A percentile compares a stretch with the other conserved stretches of the same genome.
Evolutionary conservation across 2,797 vertebrate genomes (phyloP).

Genomic region (Cuculus canorus): DNA sequence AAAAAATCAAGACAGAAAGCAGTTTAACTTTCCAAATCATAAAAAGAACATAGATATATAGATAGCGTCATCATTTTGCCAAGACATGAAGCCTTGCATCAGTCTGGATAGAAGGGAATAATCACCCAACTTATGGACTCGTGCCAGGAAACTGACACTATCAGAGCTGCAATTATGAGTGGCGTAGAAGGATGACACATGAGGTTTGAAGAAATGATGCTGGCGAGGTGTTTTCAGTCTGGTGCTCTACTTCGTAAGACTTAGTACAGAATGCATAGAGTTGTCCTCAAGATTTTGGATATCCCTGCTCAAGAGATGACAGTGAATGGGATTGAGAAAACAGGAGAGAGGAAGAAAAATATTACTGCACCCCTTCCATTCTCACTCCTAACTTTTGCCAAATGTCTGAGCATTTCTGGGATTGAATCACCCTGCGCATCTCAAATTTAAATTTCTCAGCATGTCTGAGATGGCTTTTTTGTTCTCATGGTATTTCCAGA

Average conservation of each 20-base stretch:
- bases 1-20: not conserved
- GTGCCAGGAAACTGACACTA: not conserved
- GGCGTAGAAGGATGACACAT: not conserved
- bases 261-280: not conserved
- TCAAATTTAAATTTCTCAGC: not conserved
- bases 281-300: not conserved
- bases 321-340: not conserved
- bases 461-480: not conserved
- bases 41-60: not conserved
- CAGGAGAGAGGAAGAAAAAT: not conserved
- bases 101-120: not conserved
- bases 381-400: not conserved
- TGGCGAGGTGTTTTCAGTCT: not conserved
- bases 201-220: not conserved
- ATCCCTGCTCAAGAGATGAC: rapidly evolving
- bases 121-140: not conserved
- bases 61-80: not conserved
- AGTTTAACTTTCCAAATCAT: not conserved
- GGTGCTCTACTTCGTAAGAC: not conserved
- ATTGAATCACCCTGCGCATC: not conserved
- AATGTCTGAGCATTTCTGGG: not conserved
- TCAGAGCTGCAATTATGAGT: not conserved
- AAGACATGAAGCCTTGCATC: not conserved
- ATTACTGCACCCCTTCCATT: rapidly evolving
- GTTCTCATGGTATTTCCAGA: not conserved